Evolutionary conservation across 2,888 invertebrate genomes (phyloP).

Genomic region (Silvanus unidentatus): DNA sequence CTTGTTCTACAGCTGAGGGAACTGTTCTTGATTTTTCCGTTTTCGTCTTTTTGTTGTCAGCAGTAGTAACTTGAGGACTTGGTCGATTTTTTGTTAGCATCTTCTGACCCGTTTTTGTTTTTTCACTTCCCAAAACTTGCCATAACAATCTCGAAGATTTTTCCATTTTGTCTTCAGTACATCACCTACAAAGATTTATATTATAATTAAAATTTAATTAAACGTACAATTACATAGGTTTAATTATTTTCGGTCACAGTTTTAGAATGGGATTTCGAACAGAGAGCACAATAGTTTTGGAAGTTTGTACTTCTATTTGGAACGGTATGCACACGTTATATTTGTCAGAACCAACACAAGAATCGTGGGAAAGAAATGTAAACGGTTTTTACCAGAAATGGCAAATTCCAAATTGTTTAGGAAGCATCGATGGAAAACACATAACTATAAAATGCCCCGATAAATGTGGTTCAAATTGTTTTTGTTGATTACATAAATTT

Average conservation of each 20-base stretch:
- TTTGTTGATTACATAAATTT: constrained; percentile 16
- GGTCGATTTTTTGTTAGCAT: too few relatives aligned
- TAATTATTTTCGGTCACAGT: constrained; percentile 6
- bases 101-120: constrained; percentile 5
- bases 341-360: background rate
- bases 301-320: background rate
- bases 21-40: too few relatives aligned
- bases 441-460: constrained; percentile 13
- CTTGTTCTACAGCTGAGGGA: constrained; percentile 2
- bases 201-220: background rate
- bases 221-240: background rate
- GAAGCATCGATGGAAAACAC: constrained; percentile 15
- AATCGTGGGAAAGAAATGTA: constrained; percentile 13
- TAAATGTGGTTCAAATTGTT: constrained; percentile 18
- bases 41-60: too few relatives aligned
- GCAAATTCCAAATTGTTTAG: constrained; percentile 22
- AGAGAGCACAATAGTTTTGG: constrained; percentile 9
- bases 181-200: constrained; percentile 5
- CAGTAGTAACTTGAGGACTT: too few relatives aligned
- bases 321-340: background rate
- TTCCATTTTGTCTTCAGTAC: constrained; percentile 6
- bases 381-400: constrained; percentile 15
- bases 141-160: constrained; percentile 6
- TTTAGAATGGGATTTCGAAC: constrained; percentile 9
- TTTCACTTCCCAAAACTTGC: constrained; percentile 1